phyloP scores from a whole-genome alignment of 2,113 vertebrate genomes.

The Brachypodius melanocephalos region DNA sequence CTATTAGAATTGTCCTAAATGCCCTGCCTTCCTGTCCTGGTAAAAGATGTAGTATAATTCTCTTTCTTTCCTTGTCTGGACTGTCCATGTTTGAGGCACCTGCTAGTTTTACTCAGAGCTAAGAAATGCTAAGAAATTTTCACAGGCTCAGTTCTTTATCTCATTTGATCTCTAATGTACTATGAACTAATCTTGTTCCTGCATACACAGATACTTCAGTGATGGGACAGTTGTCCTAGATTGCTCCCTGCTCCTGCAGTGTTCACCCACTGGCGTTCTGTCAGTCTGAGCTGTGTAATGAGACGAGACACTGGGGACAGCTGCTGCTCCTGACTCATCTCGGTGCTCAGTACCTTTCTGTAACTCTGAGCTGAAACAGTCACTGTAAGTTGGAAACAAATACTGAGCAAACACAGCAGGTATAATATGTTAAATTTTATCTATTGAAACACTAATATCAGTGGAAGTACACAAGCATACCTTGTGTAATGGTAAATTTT shows the following conservation, averaged over 20 bases:
- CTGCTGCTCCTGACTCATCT: slow-evolving; percentile 34
- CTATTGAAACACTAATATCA: not conserved
- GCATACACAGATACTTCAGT: not conserved
- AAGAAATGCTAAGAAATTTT: not conserved
- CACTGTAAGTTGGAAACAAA: not conserved
- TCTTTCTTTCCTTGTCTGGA: not conserved
- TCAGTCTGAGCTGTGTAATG: not conserved
- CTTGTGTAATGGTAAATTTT: not conserved
- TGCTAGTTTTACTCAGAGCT: not conserved
- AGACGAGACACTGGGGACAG: not conserved
- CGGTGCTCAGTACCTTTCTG: not conserved
- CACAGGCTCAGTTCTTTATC: not conserved
- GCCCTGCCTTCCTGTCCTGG: not conserved
- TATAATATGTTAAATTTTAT: not conserved
- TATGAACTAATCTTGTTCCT: not conserved
- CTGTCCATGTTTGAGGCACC: not conserved
- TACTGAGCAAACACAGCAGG: not conserved
- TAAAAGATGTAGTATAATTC: not conserved
- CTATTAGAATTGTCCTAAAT: not conserved
- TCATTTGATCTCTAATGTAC: not conserved
- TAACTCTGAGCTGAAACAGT: not conserved
- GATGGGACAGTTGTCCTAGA: slow-evolving; percentile 26
- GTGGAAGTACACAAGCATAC: not conserved
- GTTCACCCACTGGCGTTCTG: not conserved
- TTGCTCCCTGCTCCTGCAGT: slow-evolving; percentile 11